A percentile compares a stretch with the other conserved stretches of the same genome.
Conservation (phyloP, 2,113 vertebrate species). For the Cebidichthys violaceus region DNA sequence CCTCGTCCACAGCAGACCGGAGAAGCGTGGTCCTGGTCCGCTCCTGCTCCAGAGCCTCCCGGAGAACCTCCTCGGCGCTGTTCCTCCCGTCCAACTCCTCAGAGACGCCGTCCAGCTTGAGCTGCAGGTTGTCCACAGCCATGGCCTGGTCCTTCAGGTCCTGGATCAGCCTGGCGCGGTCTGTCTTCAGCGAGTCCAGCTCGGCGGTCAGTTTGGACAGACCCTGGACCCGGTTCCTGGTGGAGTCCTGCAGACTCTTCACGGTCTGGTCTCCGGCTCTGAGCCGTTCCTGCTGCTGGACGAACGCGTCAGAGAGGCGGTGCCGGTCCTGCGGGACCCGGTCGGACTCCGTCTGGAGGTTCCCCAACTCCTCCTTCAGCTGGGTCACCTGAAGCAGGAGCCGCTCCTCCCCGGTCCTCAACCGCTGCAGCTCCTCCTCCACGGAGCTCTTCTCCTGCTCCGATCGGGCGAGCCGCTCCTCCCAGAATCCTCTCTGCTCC, state of each 20-base stretch:
- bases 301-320: constrained; percentile 27
- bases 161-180: constrained; percentile 70
- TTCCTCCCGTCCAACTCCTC: constrained; percentile 39
- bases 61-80: constrained; percentile 40
- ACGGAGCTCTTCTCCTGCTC: constrained; percentile 19
- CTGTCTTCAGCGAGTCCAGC: constrained; percentile 52
- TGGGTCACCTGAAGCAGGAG: constrained; percentile 43
- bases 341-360: constrained; percentile 33
- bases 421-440: constrained; percentile 62
- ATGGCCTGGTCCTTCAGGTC: constrained; percentile 70
- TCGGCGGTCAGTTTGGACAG: constrained; percentile 45
- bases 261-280: constrained; percentile 45
- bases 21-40: constrained; percentile 27
- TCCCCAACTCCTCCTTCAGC: no score
- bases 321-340: constrained; percentile 50
- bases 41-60: constrained; percentile 60
- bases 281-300: constrained; percentile 61
- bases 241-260: constrained; percentile 37
- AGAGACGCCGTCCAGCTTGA: constrained; percentile 50
- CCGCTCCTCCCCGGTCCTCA: constrained; percentile 54
- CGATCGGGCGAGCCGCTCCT: constrained; percentile 34
- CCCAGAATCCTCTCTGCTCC: constrained; percentile 69
- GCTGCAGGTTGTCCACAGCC: constrained; percentile 66
- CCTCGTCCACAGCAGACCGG: constrained; percentile 30
- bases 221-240: constrained; percentile 35